Evolutionary conservation across 1,140 invertebrate genomes (phyloP), one percentile per base, ranked within the genome.

Genomic region (Parapsyche elsis): DNA sequence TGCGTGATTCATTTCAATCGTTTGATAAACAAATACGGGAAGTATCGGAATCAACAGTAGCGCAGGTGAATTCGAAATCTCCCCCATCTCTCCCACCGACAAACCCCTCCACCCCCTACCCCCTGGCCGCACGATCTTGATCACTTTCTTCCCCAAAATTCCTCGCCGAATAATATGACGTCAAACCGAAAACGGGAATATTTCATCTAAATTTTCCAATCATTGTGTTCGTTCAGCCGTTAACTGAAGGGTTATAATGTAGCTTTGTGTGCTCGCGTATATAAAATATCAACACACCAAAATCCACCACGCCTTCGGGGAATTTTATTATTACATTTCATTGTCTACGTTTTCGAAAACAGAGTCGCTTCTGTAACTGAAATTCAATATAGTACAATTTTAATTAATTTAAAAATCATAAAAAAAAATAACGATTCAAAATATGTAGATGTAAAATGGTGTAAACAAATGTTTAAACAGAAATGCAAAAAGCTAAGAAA

Each of bases 121-220:
- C 30, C 7, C 30, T 7, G 7, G 30, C 30, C 30, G 7, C 30
- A 38, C 30, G 30, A 38, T 38, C 30, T 38, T 38, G 30, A 38
- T 38, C 30, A 38, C 30, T 71, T 16, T 71, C 38, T 71, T 71
- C n/a, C 70, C 7, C 19, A 26, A 38, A 71, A 45, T 71, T 71
- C 38, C 38, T 5, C 30, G 5, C 2, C 61, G 70, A 75, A 57
- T 53, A 75, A 57, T 26, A 75, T 57, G 45, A 75, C 45, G 73
- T 21, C 5, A 67, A 71, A 53, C 24, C 12, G 24, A n/a, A 57
- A 57, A 57, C 49, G 73, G 23, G 73, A 75, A 75, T 75, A 75
- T 75, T 75, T 57, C 73, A 75, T 75, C 46, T 53, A 75, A 75
- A 75, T 75, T 75, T 75, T 75, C 73, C 73, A 75, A 75, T 75